A percentile compares a stretch with the other conserved stretches of the same genome.
These are phyloP conservation scores for Ypsolopha sequella DNA, from an alignment of 2,888 invertebrate genomes.

Conservation along the genomic window DNA sequence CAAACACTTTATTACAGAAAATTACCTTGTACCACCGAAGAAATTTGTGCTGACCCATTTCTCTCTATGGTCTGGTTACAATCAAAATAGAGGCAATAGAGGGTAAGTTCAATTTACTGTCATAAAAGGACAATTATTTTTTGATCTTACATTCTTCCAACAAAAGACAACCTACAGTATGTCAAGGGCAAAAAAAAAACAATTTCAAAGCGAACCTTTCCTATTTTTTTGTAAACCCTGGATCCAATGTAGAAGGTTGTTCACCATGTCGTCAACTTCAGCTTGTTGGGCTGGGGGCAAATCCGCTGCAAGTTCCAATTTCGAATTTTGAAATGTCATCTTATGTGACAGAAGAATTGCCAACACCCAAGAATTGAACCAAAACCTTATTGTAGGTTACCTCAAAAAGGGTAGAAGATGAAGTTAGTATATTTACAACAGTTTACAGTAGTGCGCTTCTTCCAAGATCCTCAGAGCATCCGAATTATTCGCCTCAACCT, in stretches of 20 bases:
- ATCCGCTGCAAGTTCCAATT: slow-evolving; percentile 46
- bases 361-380: background rate
- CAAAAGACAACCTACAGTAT: background rate
- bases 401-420: no score
- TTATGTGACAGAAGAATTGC: background rate
- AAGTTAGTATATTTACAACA: background rate
- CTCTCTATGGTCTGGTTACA: no score
- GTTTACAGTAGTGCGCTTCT: no score
- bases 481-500: no score
- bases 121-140: no score
- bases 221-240: slow-evolving; percentile 74
- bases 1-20: no score
- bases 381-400: no score
- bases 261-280: slow-evolving; percentile 79
- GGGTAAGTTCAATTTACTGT: no score
- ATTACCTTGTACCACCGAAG: no score
- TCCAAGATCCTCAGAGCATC: no score
- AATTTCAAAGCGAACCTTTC: slow-evolving; percentile 46
- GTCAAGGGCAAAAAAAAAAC: background rate
- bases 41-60: no score
- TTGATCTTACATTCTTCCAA: background rate
- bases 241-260: slow-evolving; percentile 81
- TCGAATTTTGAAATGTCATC: slow-evolving; percentile 27
- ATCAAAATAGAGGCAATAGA: no score
- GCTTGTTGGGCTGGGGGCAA: slow-evolving; percentile 54